Percentiles rank a stretch among this genome's conserved stretches.
These are phyloP conservation scores for Noctua janthe DNA, from an alignment of 2,888 invertebrate species.

Conservation along the genomic window DNA sequence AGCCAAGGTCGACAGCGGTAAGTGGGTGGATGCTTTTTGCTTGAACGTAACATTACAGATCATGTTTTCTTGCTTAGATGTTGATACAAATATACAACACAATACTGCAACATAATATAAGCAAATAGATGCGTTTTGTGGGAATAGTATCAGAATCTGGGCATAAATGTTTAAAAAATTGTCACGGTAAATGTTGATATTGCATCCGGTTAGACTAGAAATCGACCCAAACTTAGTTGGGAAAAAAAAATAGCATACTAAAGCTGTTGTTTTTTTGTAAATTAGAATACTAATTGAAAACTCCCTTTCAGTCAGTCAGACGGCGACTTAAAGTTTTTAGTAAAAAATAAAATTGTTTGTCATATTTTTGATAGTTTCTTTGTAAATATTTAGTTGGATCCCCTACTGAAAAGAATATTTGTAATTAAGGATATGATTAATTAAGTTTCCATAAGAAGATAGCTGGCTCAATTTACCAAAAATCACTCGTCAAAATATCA, in stretches of 20 bases:
- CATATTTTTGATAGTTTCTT: background rate
- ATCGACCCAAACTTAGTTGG: background rate
- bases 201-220: background rate
- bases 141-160: background rate
- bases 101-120: background rate
- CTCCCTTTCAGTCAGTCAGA: background rate
- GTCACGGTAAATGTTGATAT: background rate
- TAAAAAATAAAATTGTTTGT: background rate
- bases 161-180: background rate
- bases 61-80: conserved; percentile 26
- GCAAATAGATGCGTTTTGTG: background rate
- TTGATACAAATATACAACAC: conserved; percentile 7
- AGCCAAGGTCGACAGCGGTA: conserved; percentile 34
- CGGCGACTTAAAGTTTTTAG: background rate
- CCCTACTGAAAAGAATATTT: background rate
- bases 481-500: background rate
- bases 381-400: background rate
- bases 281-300: background rate
- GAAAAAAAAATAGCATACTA: background rate
- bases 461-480: background rate
- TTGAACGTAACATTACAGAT: conserved; percentile 10
- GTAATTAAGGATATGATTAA: background rate
- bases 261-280: too few relatives aligned
- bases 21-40: conserved; percentile 39
- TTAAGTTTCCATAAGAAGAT: background rate